Percentiles rank a stretch among this genome's conserved stretches.
These are phyloP conservation scores for Sapajus apella DNA, from an alignment of 2,113 vertebrate species.

Conservation along the genomic window DNA sequence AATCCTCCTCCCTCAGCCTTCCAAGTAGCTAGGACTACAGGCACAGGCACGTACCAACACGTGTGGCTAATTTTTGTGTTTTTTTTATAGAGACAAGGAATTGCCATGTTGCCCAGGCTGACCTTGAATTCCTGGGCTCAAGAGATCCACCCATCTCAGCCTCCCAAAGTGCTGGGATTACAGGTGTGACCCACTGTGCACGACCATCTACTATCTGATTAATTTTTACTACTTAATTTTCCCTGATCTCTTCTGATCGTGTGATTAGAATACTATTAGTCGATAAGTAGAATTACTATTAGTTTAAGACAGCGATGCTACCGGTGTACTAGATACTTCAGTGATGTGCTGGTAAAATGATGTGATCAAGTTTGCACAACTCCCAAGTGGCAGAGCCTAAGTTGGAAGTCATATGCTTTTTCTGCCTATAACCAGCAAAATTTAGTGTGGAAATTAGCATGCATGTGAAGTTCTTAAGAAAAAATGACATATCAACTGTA, in stretches of 20 bases:
- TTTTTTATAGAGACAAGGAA: too few species aligned
- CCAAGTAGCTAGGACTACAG: too few species aligned
- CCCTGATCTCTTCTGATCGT: not conserved
- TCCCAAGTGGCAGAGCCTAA: not conserved
- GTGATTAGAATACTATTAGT: not conserved
- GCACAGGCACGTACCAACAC: too few species aligned
- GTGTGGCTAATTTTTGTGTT: too few species aligned
- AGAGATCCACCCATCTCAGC: too few species aligned
- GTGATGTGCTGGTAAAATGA: too few species aligned
- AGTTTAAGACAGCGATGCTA: not conserved
- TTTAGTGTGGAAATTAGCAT: not conserved
- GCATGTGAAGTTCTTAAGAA: not conserved
- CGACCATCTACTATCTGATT: not conserved
- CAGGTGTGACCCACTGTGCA: too few species aligned
- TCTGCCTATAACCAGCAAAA: not conserved
- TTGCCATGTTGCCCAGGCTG: too few species aligned
- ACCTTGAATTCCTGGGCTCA: too few species aligned
- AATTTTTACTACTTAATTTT: not conserved
- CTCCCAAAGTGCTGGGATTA: too few species aligned
- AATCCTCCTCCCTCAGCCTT: too few species aligned
- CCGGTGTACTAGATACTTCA: accelerated
- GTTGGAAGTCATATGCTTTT: accelerated
- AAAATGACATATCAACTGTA: not conserved
- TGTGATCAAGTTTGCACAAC: not conserved
- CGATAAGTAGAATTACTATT: not conserved